Conservation (phyloP, 1,140 invertebrate species). For the Procambarus virginalis region DNA sequence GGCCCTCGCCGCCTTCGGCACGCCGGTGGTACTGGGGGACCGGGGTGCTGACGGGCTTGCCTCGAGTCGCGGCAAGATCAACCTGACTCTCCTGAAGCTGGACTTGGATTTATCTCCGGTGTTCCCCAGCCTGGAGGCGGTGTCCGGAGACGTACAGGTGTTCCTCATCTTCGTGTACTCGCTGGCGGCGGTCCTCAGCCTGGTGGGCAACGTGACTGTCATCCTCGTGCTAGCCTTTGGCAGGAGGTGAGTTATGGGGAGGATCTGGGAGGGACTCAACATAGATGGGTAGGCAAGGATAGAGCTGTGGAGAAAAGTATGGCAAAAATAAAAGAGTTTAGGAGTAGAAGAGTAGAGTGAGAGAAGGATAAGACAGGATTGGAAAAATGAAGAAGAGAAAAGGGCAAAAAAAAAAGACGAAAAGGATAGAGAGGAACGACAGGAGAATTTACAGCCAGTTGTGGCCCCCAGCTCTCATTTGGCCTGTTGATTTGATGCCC, state of each 20-base stretch:
- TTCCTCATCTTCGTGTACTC: constrained; percentile 74
- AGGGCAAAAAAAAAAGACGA: no score
- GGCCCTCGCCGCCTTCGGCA: not conserved
- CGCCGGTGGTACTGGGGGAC: not conserved
- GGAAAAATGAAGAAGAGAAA: no score
- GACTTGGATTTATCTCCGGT: constrained; percentile 15
- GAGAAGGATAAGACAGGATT: no score
- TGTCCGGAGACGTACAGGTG: constrained; percentile 71
- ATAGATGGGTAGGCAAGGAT: no score
- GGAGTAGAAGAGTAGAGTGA: not conserved
- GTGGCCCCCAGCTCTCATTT: no score
- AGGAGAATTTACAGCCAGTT: no score
- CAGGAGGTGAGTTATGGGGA: constrained; percentile 71
- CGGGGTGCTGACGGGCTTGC: not conserved
- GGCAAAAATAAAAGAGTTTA: no score
- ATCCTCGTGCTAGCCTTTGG: constrained; percentile 74
- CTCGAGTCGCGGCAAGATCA: not conserved
- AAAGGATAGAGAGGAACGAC: no score
- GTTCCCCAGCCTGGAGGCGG: constrained; percentile 71
- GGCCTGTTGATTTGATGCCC: no score
- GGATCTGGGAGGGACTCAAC: no score
- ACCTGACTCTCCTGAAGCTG: constrained; percentile 15
- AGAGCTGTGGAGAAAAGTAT: no score
- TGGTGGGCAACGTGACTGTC: constrained; percentile 73
- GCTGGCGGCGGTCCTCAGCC: constrained; percentile 73